These are phyloP conservation scores for Rotaria sp. DNA, from an alignment of 2,888 invertebrate genomes.

Conservation along the genomic window DNA sequence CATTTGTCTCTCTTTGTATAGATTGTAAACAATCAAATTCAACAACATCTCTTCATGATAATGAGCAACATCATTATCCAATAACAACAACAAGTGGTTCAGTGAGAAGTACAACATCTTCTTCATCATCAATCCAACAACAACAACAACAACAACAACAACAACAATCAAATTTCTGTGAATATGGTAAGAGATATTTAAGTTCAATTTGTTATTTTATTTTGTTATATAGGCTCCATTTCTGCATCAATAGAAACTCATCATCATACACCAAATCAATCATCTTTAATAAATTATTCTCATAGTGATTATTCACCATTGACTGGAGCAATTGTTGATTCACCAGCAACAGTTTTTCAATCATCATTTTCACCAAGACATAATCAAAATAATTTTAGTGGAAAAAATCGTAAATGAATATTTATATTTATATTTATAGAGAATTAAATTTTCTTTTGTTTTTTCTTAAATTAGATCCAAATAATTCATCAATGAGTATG, in stretches of 20 bases:
- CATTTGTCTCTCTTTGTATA: not conserved
- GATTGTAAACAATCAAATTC: not conserved
- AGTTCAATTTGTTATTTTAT: not conserved
- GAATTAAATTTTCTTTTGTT: not conserved
- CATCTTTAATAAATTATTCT: not conserved
- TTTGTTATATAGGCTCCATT: not conserved
- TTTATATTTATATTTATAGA: too few relatives aligned
- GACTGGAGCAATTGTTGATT: not conserved
- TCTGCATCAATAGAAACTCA: not conserved
- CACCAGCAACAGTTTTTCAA: not conserved
- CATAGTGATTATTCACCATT: not conserved
- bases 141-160: conserved; percentile 1
- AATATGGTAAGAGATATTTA: not conserved
- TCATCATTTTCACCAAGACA: not conserved
- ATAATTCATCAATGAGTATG: not conserved
- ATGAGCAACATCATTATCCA: not conserved
- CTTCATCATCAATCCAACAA: not conserved
- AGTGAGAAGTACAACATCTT: not conserved
- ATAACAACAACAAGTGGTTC: not conserved
- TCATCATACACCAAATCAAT: not conserved
- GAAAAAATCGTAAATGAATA: not conserved
- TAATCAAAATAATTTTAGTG: not conserved
- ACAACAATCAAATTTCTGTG: not conserved
- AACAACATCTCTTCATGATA: not conserved
- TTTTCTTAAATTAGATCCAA: not conserved